Percentiles rank a stretch among this genome's conserved stretches.
phyloP scores from a whole-genome alignment of 2,888 invertebrate species.

The Tenthredo amoena region DNA sequence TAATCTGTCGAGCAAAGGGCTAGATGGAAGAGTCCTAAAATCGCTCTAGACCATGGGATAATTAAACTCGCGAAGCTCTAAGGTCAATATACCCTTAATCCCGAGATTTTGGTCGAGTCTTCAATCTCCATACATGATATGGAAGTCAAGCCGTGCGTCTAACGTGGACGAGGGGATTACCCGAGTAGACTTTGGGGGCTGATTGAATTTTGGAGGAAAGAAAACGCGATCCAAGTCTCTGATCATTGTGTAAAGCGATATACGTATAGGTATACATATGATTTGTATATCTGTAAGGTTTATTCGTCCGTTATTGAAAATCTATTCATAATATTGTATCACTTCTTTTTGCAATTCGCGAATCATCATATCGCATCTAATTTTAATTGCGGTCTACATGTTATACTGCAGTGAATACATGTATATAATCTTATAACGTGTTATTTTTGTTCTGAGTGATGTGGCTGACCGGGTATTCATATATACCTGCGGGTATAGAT shows the following conservation, averaged over 20 bases:
- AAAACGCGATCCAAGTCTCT: not conserved
- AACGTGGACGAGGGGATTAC: constrained; percentile 34
- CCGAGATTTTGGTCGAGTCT: constrained; percentile 8
- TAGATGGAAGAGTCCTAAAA: not conserved
- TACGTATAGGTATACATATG: not conserved
- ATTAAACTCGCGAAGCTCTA: constrained; percentile 6
- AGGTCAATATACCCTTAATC: constrained; percentile 30
- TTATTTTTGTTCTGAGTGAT: not conserved
- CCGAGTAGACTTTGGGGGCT: constrained; percentile 1
- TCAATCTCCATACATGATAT: constrained; percentile 35
- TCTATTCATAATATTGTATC: no score
- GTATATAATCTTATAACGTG: not conserved
- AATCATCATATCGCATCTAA: no score
- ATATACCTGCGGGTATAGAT: not conserved
- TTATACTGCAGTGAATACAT: not conserved
- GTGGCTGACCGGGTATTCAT: not conserved
- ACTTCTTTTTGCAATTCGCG: no score
- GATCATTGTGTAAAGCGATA: not conserved
- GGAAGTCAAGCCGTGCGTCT: constrained; percentile 36
- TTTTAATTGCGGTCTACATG: not conserved
- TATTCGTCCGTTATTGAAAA: no score
- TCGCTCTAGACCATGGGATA: not conserved
- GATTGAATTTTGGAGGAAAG: constrained; percentile 38
- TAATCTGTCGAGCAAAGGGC: not conserved
- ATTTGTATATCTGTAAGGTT: no score